Conservation (phyloP, 2,888 invertebrate genomes). For the Athalia rosae region DNA sequence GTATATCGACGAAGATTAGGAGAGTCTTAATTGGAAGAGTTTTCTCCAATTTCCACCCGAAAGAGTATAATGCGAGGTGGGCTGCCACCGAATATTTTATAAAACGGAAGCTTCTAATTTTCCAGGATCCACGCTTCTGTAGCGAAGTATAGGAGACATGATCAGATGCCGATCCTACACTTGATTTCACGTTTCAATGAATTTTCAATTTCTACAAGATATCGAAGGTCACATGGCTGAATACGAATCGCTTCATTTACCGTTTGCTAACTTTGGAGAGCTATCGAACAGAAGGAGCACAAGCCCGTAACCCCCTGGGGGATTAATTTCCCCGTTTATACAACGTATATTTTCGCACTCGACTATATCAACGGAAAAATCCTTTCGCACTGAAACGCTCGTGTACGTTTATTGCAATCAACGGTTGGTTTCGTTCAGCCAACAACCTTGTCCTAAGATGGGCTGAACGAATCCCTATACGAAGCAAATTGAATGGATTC, state of each 20-base stretch:
- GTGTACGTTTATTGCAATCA: background rate
- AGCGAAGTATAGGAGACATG: background rate
- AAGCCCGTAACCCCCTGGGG: background rate
- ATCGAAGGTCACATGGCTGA: background rate
- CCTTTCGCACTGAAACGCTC: background rate
- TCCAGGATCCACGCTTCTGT: background rate
- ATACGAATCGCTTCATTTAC: conserved; percentile 21
- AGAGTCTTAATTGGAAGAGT: conserved; percentile 20
- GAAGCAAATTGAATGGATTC: background rate
- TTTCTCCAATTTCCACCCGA: conserved; percentile 21
- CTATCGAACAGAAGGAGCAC: background rate
- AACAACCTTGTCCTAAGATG: background rate
- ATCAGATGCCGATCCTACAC: conserved; percentile 2
- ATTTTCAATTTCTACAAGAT: conserved; percentile 22
- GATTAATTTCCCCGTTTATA: background rate
- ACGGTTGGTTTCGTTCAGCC: background rate
- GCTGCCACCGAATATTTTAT: background rate
- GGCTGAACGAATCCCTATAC: background rate
- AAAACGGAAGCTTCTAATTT: conserved; percentile 26
- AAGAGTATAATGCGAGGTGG: background rate
- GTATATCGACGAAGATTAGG: conserved; percentile 23
- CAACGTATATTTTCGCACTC: background rate
- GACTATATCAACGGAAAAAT: background rate
- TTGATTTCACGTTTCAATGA: conserved; percentile 23
- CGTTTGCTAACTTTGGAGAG: background rate